These are phyloP conservation scores for Epizoanthus ramosus DNA, from an alignment of 92 coral and sea anemone species.

Conservation along the genomic window DNA sequence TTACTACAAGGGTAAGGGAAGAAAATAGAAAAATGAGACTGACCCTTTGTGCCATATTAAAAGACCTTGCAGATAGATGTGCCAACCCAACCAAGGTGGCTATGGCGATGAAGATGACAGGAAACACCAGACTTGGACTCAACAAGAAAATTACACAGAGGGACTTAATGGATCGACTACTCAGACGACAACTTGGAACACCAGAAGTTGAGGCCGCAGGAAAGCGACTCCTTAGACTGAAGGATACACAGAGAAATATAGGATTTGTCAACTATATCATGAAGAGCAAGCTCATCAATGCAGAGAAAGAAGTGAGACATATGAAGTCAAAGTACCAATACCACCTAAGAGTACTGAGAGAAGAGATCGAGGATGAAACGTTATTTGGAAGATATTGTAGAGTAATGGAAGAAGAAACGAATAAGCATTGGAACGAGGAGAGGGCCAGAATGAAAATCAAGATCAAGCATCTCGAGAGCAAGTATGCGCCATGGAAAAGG, in stretches of 20 bases:
- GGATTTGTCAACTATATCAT: constrained; percentile 17
- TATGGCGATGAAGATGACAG: constrained; percentile 27
- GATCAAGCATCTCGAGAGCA: constrained; percentile 28
- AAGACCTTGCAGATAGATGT: background rate
- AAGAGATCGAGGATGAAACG: constrained; percentile 6
- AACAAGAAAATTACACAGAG: constrained; percentile 7
- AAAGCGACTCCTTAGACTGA: constrained; percentile 23
- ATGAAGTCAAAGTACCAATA: background rate
- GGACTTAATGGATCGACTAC: constrained; percentile 8
- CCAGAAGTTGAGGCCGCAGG: constrained; percentile 26
- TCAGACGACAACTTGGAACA: constrained; percentile 16
- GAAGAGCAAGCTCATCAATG: constrained; percentile 14
- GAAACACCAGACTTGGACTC: background rate
- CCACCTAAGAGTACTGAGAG: background rate
- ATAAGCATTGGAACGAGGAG: constrained; percentile 4
- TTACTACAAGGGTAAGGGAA: too few species aligned
- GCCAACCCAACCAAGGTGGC: constrained; percentile 28
- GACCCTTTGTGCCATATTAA: too few species aligned
- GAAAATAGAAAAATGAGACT: too few species aligned
- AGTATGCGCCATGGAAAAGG: constrained; percentile 14
- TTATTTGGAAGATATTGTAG: constrained; percentile 1
- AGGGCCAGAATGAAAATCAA: constrained; percentile 15
- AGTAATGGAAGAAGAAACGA: constrained; percentile 9
- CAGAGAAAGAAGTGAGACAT: constrained; percentile 2
- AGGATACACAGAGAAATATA: constrained; percentile 6